Evolutionary conservation across 2,888 invertebrate genomes (phyloP), one percentile per base, ranked within the genome.

Genomic region (Pristionchus exspectatus): DNA sequence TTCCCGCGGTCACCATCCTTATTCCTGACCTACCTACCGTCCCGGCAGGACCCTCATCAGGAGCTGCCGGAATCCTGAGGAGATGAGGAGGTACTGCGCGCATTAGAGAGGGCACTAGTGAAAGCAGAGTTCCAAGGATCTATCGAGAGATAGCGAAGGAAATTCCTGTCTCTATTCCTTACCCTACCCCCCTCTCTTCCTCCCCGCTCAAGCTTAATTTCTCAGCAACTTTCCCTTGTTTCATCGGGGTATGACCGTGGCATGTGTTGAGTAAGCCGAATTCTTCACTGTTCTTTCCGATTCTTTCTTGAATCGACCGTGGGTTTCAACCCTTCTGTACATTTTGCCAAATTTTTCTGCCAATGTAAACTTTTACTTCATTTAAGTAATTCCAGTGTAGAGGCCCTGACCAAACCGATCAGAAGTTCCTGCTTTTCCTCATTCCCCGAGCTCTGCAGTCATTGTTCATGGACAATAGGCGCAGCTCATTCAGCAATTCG

Each of bases 91-190:
- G 21, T 59, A 59, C 18, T n/a, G 63, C n/a, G n/a, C 56, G 56
- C 4, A 56, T 56, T 16, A n/a, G 24, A n/a, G 63, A 7, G n/a
- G 24, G 63, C 63, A n/a, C 24, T 2, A 24, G 16, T 4, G 56
- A 56, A 33, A 30, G 69, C 16, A 72, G 30, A 72, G 69, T 72
- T 72, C 69, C 30, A 72, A 63, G 63, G 63, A 63, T 63, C 30
- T 72, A 33, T 72, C 69, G 27, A 30, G 69, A 72, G 69, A 72
- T 72, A 33, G 69, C 69, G 69, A 14, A 38, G 2, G 38, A 38
- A 38, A 72, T 72, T 72, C 69, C 69, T 72, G 69, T 72, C 69
- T 72, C 69, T 33, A 30, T 72, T 72, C 33, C 27, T 30, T 56
- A 56, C 56, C 56, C 21, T 56, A 21, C 63, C 24, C 63, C 21